Evolutionary conservation across 2,888 invertebrate genomes (phyloP), one percentile per base, ranked within the genome.

Genomic region (Phorcus lineatus): DNA sequence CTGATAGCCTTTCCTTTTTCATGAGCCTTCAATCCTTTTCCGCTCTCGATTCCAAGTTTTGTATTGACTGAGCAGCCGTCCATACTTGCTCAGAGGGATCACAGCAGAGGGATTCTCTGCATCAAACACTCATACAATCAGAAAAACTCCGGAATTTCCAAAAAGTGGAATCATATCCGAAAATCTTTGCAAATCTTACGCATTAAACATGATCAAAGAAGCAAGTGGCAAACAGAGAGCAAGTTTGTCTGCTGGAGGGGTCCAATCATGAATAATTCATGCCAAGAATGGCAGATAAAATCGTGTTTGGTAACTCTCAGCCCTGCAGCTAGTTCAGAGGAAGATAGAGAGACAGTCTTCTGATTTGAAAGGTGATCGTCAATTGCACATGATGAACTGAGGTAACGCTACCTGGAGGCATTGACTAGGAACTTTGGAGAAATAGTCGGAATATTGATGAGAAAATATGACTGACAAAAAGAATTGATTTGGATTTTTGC

Each of bases 101-200:
- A 62, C 62, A 24, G 16, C 17, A 6, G 28, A 28, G 28, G 16
- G 16, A 28, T 28, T 16, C 17, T 31, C 28, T 28, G 62, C 16
- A 62, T 62, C 62, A 62, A 62, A 62, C 62, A 62, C 62, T 62
- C 62, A 16, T 31, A 62, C 22, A 24, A 16, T 28, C 62, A 13
- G 28, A 62, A 62, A 24, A 62, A 24, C 24, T 28, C 62, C 1
- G 47, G 28, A 62, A n/a, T 31, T 62, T 62, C 13, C 19, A 62
- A 62, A 62, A 62, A 62, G 62, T 28, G 28, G 28, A 62, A 62
- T 62, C 28, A 62, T 31, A 62, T 62, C 62, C 62, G 62, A 62
- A 47, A 62, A 62, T 62, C 62, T 62, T 62, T 24, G 24, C 28
- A 28, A 62, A 62, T 62, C 62, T 62, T 16, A 28, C 24, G 28